These are phyloP conservation scores for Austrofundulus limnaeus DNA, from an alignment of 2,113 vertebrate genomes.

Conservation along the genomic window DNA sequence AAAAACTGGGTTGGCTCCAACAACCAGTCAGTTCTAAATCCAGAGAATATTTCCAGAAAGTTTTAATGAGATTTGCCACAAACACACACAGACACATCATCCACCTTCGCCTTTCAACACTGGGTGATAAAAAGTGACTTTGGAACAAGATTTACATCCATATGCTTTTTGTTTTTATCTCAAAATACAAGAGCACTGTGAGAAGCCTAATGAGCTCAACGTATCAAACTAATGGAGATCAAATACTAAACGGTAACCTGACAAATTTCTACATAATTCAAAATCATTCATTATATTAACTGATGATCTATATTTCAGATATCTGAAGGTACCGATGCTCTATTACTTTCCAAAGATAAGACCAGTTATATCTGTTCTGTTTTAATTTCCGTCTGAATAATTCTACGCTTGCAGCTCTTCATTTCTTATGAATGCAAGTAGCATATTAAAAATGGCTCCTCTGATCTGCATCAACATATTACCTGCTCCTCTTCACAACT, in stretches of 20 bases:
- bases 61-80: too few species aligned
- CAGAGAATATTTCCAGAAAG: too few species aligned
- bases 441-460: constrained; percentile 13
- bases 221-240: neutral
- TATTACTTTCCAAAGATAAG: neutral
- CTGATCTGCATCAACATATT: constrained; percentile 38
- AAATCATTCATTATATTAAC: neutral
- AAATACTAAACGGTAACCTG: neutral
- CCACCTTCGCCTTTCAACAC: too few species aligned
- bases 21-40: too few species aligned
- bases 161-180: neutral
- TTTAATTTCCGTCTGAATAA: constrained; percentile 5
- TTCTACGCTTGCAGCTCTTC: neutral
- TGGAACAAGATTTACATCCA: neutral
- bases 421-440: constrained; percentile 25
- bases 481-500: constrained; percentile 1
- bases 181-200: neutral
- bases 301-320: neutral
- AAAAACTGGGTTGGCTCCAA: too few species aligned
- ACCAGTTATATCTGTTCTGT: neutral
- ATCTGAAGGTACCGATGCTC: neutral
- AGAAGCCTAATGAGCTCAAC: neutral
- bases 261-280: neutral
- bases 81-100: too few species aligned
- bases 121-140: too few species aligned